phyloP scores from a whole-genome alignment of 2,113 vertebrate genomes.

The Smithornis capensis region DNA sequence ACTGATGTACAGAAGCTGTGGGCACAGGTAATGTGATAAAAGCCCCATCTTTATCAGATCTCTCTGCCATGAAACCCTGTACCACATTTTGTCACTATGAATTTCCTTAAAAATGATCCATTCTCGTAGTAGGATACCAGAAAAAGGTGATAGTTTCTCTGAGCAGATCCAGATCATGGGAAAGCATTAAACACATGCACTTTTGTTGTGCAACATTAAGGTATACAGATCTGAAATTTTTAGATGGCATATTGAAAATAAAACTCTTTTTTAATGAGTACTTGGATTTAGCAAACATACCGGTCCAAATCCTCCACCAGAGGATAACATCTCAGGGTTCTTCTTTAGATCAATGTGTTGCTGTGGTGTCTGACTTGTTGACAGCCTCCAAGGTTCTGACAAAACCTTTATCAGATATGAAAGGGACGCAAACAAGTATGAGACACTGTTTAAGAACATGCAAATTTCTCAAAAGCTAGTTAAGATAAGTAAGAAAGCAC shows the following conservation, averaged over 20 bases:
- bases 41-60: background rate
- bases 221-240: background rate
- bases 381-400: constrained; percentile 94
- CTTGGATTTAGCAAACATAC: constrained; percentile 72
- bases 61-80: background rate
- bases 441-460: background rate
- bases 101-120: background rate
- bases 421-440: background rate
- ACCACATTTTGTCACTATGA: background rate
- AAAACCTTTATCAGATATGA: constrained; percentile 78
- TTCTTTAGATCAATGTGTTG: constrained; percentile 86
- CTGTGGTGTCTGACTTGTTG: constrained; percentile 95
- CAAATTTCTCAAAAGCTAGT: background rate
- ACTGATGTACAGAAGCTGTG: background rate
- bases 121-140: background rate
- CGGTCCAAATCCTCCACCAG: constrained; percentile 94
- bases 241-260: background rate
- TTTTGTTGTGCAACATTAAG: background rate
- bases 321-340: constrained; percentile 84
- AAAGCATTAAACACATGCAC: background rate
- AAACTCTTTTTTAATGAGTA: background rate
- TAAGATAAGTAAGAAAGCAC: background rate
- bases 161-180: background rate
- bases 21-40: background rate
- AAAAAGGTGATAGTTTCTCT: background rate